phyloP scores from a whole-genome alignment of 2,888 invertebrate genomes.

The Pachydiplax longipennis region DNA sequence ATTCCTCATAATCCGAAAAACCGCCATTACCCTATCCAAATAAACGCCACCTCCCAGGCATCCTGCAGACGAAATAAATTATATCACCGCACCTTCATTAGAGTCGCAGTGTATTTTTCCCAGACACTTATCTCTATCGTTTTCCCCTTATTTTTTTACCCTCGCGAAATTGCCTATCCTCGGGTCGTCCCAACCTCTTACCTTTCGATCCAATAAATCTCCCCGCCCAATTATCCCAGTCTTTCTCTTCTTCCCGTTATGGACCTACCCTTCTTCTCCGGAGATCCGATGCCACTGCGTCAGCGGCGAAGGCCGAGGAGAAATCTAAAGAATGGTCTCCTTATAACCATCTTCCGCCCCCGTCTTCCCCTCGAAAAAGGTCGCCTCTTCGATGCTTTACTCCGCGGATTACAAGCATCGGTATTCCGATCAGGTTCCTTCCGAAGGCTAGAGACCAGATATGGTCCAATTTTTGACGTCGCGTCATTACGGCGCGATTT shows the following conservation, averaged over 20 bases:
- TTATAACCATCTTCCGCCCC: not conserved
- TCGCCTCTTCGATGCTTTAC: not conserved
- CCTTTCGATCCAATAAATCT: not conserved
- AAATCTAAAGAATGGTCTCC: not conserved
- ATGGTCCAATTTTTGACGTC: no score
- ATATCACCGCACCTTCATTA: not conserved
- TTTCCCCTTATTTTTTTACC: not conserved
- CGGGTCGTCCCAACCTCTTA: not conserved
- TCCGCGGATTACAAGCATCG: no score
- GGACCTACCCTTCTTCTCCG: not conserved
- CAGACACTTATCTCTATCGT: not conserved
- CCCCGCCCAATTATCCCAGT: slow-evolving; percentile 10
- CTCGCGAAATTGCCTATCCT: not conserved
- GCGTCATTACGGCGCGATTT: no score
- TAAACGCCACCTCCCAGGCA: not conserved
- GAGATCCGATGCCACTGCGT: not conserved
- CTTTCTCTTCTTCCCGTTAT: slow-evolving; percentile 15
- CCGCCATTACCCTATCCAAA: not conserved
- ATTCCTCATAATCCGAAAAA: not conserved
- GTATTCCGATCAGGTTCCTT: no score
- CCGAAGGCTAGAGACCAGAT: no score
- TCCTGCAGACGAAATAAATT: not conserved
- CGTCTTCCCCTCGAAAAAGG: not conserved
- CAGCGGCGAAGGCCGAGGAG: not conserved
- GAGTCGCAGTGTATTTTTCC: not conserved